Conservation (phyloP, 2,888 invertebrate species). For the Geophilus truncorum region DNA sequence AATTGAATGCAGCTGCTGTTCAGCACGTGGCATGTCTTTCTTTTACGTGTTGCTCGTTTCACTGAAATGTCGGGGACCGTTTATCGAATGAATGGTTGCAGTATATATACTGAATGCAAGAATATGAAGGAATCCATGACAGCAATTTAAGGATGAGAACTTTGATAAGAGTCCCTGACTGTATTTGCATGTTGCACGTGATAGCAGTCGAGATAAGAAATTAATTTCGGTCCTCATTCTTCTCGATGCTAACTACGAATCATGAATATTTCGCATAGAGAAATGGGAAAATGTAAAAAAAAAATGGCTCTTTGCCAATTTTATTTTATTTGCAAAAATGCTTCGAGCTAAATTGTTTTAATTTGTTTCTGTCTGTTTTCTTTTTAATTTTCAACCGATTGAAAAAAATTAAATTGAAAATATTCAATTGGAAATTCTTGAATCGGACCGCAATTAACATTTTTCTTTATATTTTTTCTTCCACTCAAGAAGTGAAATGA, state of each 20-base stretch:
- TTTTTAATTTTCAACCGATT: not conserved
- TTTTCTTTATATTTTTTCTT: not conserved
- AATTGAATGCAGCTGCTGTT: no score
- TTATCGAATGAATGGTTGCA: not conserved
- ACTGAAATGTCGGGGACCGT: not conserved
- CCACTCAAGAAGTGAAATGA: not conserved
- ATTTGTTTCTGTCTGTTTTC: not conserved
- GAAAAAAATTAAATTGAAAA: not conserved
- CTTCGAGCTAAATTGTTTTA: not conserved
- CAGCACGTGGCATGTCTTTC: no score
- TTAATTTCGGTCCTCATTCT: not conserved
- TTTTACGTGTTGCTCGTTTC: not conserved
- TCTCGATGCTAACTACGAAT: not conserved
- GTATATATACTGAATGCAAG: not conserved
- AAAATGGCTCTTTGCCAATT: conserved; percentile 6
- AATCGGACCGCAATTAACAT: conserved; percentile 5
- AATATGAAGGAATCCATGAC: conserved; percentile 2
- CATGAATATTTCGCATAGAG: not conserved
- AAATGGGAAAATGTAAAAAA: not conserved
- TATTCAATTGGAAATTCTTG: not conserved
- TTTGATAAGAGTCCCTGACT: conserved; percentile 12
- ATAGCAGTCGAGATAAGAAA: conserved; percentile 15
- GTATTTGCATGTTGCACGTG: conserved; percentile 12
- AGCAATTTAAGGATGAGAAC: not conserved
- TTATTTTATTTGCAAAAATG: conserved; percentile 2